Percentiles rank a stretch among this genome's conserved stretches.
These are phyloP conservation scores for Saimiri boliviensis DNA, from an alignment of 2,113 vertebrate genomes.

Conservation along the genomic window DNA sequence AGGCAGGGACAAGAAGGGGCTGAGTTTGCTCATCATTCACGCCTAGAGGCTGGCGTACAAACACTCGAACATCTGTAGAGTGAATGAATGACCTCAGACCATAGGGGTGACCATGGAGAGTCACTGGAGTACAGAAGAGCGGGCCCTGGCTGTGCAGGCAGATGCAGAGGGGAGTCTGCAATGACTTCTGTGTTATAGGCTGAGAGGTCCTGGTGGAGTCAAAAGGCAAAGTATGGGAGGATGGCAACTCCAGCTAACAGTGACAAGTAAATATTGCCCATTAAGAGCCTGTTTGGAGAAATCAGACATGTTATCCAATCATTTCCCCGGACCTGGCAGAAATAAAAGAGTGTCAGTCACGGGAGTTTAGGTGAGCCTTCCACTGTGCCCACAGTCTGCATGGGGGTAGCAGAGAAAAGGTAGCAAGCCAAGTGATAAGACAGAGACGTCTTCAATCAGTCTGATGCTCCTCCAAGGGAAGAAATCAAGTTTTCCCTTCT, in stretches of 20 bases:
- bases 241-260: not conserved
- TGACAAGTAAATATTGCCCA: not conserved
- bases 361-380: not conserved
- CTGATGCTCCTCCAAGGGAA: not conserved
- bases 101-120: not conserved
- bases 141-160: fast-evolving
- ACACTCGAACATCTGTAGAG: not conserved
- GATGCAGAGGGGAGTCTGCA: not conserved
- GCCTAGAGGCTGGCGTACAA: not conserved
- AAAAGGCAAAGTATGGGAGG: not conserved
- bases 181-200: not conserved
- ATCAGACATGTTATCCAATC: not conserved
- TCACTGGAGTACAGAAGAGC: not conserved
- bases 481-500: not conserved
- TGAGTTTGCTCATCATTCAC: not conserved
- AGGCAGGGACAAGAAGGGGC: too few relatives aligned
- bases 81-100: not conserved
- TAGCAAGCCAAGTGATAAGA: too few relatives aligned
- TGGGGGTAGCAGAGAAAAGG: not conserved
- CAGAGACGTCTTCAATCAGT: not conserved
- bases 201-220: not conserved
- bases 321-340: not conserved
- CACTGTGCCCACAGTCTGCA: not conserved
- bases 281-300: not conserved
- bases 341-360: not conserved